Evolutionary conservation across 2,888 invertebrate genomes (phyloP).

Genomic region (Eupithecia abbreviata): DNA sequence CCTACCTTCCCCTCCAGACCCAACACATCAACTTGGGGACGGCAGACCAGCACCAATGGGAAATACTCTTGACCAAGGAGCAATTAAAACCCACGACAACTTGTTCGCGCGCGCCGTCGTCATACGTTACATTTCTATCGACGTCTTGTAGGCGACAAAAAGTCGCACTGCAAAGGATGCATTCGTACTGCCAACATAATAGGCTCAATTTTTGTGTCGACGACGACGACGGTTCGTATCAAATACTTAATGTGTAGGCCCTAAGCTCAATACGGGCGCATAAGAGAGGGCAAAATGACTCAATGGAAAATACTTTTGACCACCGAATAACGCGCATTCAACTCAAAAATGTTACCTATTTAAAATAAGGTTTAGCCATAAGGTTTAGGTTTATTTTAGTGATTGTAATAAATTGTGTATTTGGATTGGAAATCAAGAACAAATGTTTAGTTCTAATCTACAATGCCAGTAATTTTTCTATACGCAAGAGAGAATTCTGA

Average conservation of each 20-base stretch:
- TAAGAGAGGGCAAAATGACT: neutral
- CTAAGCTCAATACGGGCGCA: neutral
- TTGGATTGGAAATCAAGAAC: neutral
- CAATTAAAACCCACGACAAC: neutral
- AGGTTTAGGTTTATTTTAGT: neutral
- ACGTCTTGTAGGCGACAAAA: neutral
- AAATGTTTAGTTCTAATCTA: neutral
- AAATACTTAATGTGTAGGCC: neutral
- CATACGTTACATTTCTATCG: neutral
- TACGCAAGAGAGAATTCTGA: no score
- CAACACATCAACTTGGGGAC: constrained; percentile 50
- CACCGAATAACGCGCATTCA: neutral
- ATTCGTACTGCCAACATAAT: neutral
- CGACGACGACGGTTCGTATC: neutral
- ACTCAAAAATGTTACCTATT: constrained; percentile 1
- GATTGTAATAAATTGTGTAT: neutral
- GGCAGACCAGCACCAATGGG: constrained; percentile 70
- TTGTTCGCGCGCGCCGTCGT: neutral
- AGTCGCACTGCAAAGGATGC: neutral
- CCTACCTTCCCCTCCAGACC: constrained; percentile 57
- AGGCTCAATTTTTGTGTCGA: neutral
- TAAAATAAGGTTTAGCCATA: neutral
- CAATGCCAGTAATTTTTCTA: neutral
- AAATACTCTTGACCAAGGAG: constrained; percentile 59
- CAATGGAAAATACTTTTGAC: neutral